Conservation (phyloP, 2,888 invertebrate genomes). For the Dynastes hyllus region DNA sequence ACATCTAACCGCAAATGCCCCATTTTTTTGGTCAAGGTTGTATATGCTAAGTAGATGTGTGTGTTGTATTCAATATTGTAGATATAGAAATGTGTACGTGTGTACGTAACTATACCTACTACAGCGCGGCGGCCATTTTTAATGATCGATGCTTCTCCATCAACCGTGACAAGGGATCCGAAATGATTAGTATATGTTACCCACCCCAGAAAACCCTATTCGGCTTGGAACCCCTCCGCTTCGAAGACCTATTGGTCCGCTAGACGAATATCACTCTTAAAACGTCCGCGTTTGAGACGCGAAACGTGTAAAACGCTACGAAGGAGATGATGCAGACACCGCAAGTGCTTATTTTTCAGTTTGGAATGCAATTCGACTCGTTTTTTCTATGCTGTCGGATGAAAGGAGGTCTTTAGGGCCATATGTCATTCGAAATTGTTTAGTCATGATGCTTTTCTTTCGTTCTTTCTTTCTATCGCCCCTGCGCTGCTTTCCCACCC, state of each 20-base stretch:
- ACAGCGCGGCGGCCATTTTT: slow-evolving; percentile 61
- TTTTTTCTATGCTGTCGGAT: slow-evolving; percentile 38
- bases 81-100: slow-evolving; percentile 41
- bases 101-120: slow-evolving; percentile 49
- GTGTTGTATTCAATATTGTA: not conserved
- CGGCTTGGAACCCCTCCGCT: slow-evolving; percentile 54
- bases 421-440: slow-evolving; percentile 59
- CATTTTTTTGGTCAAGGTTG: too few species aligned
- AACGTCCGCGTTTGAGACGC: slow-evolving; percentile 53
- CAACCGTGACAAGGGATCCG: slow-evolving; percentile 65
- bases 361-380: slow-evolving; percentile 57
- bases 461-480: slow-evolving; percentile 32
- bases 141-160: slow-evolving; percentile 64
- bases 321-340: slow-evolving; percentile 45
- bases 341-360: slow-evolving; percentile 58
- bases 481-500: slow-evolving; percentile 13
- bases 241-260: slow-evolving; percentile 42
- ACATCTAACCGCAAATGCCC: too few species aligned
- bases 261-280: slow-evolving; percentile 58
- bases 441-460: slow-evolving; percentile 56
- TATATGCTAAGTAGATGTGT: not conserved
- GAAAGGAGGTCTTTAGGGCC: slow-evolving; percentile 55
- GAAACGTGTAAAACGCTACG: slow-evolving; percentile 50
- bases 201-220: slow-evolving; percentile 59
- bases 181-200: slow-evolving; percentile 66